A percentile compares a stretch with the other conserved stretches of the same genome.
phyloP scores from a whole-genome alignment of 2,113 vertebrate species.

The Ivindomyrus marchei region DNA sequence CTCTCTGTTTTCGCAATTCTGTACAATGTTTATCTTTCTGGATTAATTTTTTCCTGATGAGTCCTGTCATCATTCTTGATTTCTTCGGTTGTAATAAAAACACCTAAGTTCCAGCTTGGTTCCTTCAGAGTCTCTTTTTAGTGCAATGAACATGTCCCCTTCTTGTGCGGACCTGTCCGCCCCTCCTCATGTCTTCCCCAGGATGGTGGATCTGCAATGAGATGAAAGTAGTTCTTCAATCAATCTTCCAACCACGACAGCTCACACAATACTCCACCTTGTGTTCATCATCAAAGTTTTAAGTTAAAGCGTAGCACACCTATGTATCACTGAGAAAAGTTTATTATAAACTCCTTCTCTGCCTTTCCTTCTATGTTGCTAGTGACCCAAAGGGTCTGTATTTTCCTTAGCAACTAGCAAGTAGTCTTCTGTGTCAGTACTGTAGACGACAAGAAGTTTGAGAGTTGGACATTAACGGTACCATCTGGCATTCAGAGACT shows the following conservation, averaged over 20 bases:
- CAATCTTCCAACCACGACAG: too few species aligned
- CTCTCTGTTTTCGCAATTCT: conserved; percentile 25
- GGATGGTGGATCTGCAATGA: conserved; percentile 72
- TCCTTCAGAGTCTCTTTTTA: conserved; percentile 71
- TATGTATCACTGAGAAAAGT: neutral
- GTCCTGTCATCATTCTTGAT: conserved; percentile 57
- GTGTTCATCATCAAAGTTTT: too few species aligned
- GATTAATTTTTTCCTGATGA: conserved; percentile 49
- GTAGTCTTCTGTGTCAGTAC: neutral
- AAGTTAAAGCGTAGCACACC: neutral
- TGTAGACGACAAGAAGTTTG: neutral
- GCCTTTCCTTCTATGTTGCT: neutral
- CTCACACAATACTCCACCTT: neutral
- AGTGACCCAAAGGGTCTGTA: neutral
- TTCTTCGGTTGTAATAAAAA: conserved; percentile 48
- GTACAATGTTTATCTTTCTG: conserved; percentile 10
- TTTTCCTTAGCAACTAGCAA: neutral
- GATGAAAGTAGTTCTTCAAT: conserved; percentile 24
- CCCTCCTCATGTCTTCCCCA: conserved; percentile 77
- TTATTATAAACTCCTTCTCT: neutral
- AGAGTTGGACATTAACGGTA: neutral
- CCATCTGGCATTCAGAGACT: neutral
- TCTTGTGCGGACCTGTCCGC: conserved; percentile 49
- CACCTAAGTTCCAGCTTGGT: conserved; percentile 71
- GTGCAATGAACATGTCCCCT: conserved; percentile 62